Percentiles rank a stretch among this genome's conserved stretches.
These are phyloP conservation scores for Trachelus troglodyta DNA, from an alignment of 2,888 invertebrate species.

Conservation along the genomic window DNA sequence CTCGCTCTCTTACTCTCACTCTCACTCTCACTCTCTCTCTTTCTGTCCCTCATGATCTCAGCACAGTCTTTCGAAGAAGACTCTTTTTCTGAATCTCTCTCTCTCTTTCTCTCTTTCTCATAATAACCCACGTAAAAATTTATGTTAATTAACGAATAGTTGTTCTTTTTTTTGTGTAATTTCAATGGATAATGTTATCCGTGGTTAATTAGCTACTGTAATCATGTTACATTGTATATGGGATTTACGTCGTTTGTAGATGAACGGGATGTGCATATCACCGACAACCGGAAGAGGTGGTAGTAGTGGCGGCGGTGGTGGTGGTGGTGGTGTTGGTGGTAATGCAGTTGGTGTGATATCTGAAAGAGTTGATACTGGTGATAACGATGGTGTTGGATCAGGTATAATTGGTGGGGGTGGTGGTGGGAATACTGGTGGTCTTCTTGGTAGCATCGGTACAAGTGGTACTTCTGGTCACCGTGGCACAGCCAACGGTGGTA, in stretches of 20 bases:
- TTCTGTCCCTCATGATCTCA: too few relatives aligned
- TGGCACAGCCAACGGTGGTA: slow-evolving; percentile 38
- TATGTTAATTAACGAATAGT: not conserved
- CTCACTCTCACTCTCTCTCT: not conserved
- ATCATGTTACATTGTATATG: slow-evolving; percentile 24
- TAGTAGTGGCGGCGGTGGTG: slow-evolving; percentile 48
- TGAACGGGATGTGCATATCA: slow-evolving; percentile 82
- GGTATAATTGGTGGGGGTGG: slow-evolving; percentile 26
- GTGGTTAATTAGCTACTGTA: not conserved
- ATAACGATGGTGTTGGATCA: slow-evolving; percentile 30
- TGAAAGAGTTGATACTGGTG: slow-evolving; percentile 24
- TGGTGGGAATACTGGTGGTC: slow-evolving; percentile 46
- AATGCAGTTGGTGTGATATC: slow-evolving; percentile 20
- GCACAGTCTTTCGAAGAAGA: too few relatives aligned
- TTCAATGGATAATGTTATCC: not conserved
- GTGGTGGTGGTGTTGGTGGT: slow-evolving; percentile 41
- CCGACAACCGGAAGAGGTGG: slow-evolving; percentile 69
- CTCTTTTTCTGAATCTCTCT: not conserved
- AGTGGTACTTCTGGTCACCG: slow-evolving; percentile 12
- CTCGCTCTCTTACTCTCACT: not conserved
- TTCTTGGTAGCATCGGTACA: slow-evolving; percentile 47
- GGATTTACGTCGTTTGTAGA: slow-evolving; percentile 70
- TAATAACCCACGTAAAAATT: not conserved
- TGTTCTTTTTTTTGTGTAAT: not conserved
- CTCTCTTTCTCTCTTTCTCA: not conserved